Evolutionary conservation across 1,140 invertebrate genomes (phyloP).

Genomic region (Whitmania pigra): DNA sequence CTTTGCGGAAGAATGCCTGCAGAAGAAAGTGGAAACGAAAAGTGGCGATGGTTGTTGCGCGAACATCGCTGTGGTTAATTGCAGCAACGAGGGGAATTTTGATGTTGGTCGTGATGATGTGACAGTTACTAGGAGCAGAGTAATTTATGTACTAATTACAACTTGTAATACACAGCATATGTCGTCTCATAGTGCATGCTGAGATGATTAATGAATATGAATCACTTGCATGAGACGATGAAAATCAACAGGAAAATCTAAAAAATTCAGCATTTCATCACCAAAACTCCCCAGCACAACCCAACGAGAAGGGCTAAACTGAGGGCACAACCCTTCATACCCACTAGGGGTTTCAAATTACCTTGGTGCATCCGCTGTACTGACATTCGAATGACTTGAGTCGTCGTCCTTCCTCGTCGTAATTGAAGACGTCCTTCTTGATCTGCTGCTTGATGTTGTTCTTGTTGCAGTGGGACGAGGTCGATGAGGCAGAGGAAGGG

Average conservation of each 20-base stretch:
- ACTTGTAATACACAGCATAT: no score
- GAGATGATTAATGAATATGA: no score
- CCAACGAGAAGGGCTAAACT: background rate
- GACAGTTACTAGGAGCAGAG: no score
- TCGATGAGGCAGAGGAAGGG: background rate
- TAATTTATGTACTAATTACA: no score
- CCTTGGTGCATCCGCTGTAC: constrained; percentile 12
- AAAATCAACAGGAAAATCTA: no score
- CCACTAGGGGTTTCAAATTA: background rate
- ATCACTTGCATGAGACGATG: no score
- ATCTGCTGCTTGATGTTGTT: background rate
- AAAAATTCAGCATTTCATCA: background rate
- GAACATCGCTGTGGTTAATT: no score
- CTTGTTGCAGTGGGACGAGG: background rate
- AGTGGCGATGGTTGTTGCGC: no score
- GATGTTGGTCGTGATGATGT: no score
- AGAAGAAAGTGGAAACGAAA: background rate
- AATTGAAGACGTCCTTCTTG: constrained; percentile 6
- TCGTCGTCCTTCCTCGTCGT: background rate
- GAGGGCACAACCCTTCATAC: background rate
- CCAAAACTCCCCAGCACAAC: background rate
- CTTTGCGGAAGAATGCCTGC: constrained; percentile 14
- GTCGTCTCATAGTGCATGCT: no score
- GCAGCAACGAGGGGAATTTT: no score
- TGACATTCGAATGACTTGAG: constrained; percentile 17